These are phyloP conservation scores for Amphimallon solstitiale DNA, from an alignment of 2,888 invertebrate species.

Conservation along the genomic window DNA sequence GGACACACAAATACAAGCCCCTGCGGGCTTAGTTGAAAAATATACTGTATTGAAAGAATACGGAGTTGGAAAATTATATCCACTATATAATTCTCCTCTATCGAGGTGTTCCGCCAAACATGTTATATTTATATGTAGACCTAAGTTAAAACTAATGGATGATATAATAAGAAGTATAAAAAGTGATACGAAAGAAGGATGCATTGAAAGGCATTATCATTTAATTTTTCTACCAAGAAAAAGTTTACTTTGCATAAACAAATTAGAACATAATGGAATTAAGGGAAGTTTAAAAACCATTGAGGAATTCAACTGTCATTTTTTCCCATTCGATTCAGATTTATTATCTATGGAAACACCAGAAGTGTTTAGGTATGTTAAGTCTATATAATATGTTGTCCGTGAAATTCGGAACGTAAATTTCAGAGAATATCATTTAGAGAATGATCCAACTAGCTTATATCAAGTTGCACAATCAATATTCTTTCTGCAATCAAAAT, in stretches of 20 bases:
- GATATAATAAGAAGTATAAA: slow-evolving; percentile 80
- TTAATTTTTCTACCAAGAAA: slow-evolving; percentile 89
- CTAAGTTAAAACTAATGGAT: slow-evolving; percentile 85
- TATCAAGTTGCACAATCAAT: slow-evolving; percentile 90
- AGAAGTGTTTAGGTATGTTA: slow-evolving; percentile 75
- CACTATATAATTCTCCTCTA: slow-evolving; percentile 75
- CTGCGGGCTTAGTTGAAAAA: slow-evolving; percentile 86
- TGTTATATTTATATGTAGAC: slow-evolving; percentile 88
- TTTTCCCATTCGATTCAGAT: slow-evolving; percentile 93
- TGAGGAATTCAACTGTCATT: slow-evolving; percentile 87
- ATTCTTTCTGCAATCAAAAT: slow-evolving; percentile 85
- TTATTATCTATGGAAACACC: slow-evolving; percentile 91
- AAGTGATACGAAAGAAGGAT: slow-evolving; percentile 59
- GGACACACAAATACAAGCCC: slow-evolving; percentile 89
- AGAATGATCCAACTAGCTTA: slow-evolving; percentile 89
- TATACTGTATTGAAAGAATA: slow-evolving; percentile 79
- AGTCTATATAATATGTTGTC: background rate
- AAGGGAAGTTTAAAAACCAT: slow-evolving; percentile 78
- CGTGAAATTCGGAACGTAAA: background rate
- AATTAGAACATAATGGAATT: slow-evolving; percentile 84
- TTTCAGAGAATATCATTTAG: slow-evolving; percentile 82
- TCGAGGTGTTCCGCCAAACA: slow-evolving; percentile 81
- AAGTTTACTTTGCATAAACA: slow-evolving; percentile 87
- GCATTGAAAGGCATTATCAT: slow-evolving; percentile 78
- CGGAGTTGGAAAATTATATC: slow-evolving; percentile 86